These are phyloP conservation scores for Mandrillus leucophaeus DNA, from an alignment of 2,113 vertebrate genomes.

Conservation along the genomic window DNA sequence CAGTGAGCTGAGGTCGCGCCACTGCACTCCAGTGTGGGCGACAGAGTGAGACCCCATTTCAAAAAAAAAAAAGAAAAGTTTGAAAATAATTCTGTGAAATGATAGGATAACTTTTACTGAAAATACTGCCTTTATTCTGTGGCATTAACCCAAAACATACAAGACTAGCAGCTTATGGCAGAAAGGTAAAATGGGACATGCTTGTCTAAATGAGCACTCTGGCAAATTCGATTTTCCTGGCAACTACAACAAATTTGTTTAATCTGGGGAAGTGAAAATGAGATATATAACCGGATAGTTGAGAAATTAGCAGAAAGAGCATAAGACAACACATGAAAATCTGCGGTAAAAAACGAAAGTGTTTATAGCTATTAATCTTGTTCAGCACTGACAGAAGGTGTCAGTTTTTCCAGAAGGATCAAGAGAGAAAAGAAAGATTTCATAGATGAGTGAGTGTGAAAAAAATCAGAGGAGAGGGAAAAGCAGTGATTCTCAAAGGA, in stretches of 20 bases:
- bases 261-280: neutral
- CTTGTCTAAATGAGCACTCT: neutral
- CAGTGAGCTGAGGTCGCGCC: no score
- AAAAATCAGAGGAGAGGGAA: neutral
- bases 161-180: neutral
- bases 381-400: neutral
- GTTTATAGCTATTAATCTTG: neutral
- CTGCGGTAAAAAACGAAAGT: neutral
- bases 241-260: neutral
- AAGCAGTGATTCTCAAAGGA: neutral
- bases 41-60: no score
- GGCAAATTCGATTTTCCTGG: neutral
- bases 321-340: neutral
- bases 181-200: neutral
- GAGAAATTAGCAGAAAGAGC: slow-evolving; percentile 29
- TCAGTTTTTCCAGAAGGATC: neutral
- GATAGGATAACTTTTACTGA: neutral
- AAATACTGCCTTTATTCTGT: neutral
- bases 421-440: neutral
- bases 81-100: neutral
- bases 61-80: no score
- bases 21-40: no score
- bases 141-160: neutral
- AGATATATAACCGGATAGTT: neutral
- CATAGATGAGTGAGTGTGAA: neutral